phyloP scores from a whole-genome alignment of 2,113 vertebrate species.

The Dryoscopus gambensis region DNA sequence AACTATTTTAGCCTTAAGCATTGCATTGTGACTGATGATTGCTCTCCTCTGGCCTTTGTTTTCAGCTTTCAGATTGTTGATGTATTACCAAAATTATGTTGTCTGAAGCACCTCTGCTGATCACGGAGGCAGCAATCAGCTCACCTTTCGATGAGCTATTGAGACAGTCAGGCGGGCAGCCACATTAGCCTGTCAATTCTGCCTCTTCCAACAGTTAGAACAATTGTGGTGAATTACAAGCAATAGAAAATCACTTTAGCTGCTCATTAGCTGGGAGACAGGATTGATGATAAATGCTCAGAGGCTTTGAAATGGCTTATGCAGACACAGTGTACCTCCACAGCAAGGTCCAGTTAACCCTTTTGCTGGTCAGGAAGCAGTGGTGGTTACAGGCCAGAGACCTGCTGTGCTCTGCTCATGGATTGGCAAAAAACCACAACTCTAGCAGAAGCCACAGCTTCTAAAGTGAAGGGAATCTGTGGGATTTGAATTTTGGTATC shows the following conservation, averaged over 20 bases:
- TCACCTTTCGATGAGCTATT: slow-evolving; percentile 58
- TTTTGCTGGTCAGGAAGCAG: background rate
- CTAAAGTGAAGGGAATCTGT: background rate
- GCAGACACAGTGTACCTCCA: background rate
- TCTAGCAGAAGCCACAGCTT: background rate
- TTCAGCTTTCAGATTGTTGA: slow-evolving; percentile 61
- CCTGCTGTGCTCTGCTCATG: background rate
- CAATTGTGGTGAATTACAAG: slow-evolving; percentile 75
- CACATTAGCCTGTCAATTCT: slow-evolving; percentile 73
- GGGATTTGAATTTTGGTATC: background rate
- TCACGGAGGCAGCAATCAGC: slow-evolving; percentile 65
- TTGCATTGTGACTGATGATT: slow-evolving; percentile 8
- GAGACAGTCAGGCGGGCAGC: slow-evolving; percentile 53
- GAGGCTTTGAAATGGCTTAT: slow-evolving; percentile 35
- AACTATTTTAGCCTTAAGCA: slow-evolving; percentile 45
- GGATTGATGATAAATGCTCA: slow-evolving; percentile 58
- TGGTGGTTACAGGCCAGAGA: background rate
- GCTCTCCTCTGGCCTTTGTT: slow-evolving; percentile 41
- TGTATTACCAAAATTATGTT: slow-evolving; percentile 60
- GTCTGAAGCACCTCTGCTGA: slow-evolving; percentile 68
- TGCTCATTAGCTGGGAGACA: slow-evolving; percentile 68
- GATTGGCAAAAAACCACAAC: background rate
- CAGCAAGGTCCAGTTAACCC: slow-evolving; percentile 24
- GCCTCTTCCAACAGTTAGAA: slow-evolving; percentile 70
- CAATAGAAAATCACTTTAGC: slow-evolving; percentile 76